These are phyloP conservation scores for Aspidapion aeneum DNA, from an alignment of 2,888 invertebrate species.

Conservation along the genomic window DNA sequence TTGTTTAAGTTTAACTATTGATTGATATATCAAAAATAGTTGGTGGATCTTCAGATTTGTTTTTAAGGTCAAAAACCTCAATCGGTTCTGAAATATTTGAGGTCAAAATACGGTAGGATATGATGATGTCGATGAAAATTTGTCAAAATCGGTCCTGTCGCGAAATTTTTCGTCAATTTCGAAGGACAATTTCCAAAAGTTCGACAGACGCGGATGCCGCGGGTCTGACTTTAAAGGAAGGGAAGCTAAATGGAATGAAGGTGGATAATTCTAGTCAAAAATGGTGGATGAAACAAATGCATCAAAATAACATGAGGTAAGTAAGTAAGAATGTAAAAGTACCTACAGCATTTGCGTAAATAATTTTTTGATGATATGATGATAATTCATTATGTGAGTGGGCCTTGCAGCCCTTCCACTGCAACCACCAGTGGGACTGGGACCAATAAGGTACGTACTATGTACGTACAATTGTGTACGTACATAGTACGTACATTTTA, in stretches of 20 bases:
- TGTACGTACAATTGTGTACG: no score
- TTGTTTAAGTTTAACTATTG: no score
- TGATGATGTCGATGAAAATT: constrained; percentile 23
- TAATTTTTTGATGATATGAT: no score
- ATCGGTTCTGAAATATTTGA: neutral
- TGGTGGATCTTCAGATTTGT: no score
- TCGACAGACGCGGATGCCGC: constrained; percentile 59
- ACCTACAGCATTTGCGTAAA: no score
- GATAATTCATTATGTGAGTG: no score
- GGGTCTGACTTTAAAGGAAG: constrained; percentile 50
- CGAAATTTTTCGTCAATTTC: constrained; percentile 36
- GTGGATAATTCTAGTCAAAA: constrained; percentile 25
- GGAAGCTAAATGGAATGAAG: constrained; percentile 25
- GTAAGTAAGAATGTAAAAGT: constrained; percentile 15
- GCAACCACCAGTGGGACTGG: no score
- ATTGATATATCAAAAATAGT: no score
- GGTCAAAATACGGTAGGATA: no score
- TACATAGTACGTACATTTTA: no score
- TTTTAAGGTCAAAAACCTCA: neutral
- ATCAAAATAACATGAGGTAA: constrained; percentile 45
- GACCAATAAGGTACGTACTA: no score
- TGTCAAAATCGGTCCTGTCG: constrained; percentile 34
- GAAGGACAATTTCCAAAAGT: constrained; percentile 55
- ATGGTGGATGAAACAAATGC: constrained; percentile 42
- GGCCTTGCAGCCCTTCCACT: no score